A percentile compares a stretch with the other conserved stretches of the same genome.
Evolutionary conservation across 2,888 invertebrate species (phyloP).

Genomic region (Andrena bucephala): DNA sequence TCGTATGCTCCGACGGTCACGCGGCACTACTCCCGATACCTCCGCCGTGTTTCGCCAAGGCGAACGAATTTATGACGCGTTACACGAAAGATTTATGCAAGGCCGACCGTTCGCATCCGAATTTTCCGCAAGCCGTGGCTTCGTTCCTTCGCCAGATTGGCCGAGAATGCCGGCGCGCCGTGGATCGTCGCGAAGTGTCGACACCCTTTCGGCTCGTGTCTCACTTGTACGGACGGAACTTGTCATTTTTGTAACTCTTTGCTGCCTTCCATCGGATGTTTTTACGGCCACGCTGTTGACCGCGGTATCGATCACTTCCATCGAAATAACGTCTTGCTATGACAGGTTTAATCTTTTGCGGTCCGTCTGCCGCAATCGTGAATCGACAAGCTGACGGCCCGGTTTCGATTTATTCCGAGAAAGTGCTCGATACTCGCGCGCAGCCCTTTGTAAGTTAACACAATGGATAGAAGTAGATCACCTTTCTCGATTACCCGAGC

Average conservation of each 20-base stretch:
- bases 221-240: not conserved
- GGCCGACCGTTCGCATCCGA: not conserved
- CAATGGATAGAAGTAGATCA: not conserved
- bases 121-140: not conserved
- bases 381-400: not conserved
- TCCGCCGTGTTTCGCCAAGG: not conserved
- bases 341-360: conserved; percentile 14
- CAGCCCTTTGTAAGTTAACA: not conserved
- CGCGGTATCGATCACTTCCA: not conserved
- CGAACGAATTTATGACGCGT: conserved; percentile 24
- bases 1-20: conserved; percentile 30
- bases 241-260: not conserved
- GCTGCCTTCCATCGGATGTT: not conserved
- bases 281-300: not conserved
- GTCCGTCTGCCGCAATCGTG: not conserved
- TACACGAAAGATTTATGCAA: not conserved
- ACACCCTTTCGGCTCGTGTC: too few relatives aligned
- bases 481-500: not conserved
- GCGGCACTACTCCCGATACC: not conserved
- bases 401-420: not conserved
- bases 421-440: not conserved
- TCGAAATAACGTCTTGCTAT: not conserved
- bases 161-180: not conserved
- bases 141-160: not conserved
- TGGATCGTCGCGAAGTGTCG: too few relatives aligned